A percentile compares a stretch with the other conserved stretches of the same genome.
phyloP scores from a whole-genome alignment of 2,797 vertebrate species.

The Spinus olivaceus region DNA sequence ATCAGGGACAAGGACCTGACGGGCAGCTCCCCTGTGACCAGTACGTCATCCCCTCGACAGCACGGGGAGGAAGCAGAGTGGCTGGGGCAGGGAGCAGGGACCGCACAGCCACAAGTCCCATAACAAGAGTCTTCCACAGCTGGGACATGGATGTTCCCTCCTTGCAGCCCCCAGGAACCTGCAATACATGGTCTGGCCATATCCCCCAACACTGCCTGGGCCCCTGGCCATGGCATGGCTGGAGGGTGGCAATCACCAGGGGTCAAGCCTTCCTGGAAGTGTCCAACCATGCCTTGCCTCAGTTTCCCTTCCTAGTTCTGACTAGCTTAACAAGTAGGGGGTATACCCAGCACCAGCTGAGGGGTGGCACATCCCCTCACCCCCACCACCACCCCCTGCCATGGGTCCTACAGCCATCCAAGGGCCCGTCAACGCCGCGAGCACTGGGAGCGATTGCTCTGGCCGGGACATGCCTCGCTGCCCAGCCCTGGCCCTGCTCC shows the following conservation, averaged over 20 bases:
- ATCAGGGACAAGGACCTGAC: not conserved
- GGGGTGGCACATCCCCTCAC: not conserved
- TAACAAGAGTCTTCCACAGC: not conserved
- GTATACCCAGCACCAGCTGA: not conserved
- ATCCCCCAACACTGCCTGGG: not conserved
- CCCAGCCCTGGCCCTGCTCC: not conserved
- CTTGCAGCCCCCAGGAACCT: not conserved
- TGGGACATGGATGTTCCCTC: not conserved
- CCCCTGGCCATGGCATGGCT: fast-evolving
- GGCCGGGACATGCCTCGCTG: not conserved
- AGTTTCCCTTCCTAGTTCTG: not conserved
- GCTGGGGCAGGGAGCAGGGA: not conserved
- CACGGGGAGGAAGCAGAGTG: not conserved
- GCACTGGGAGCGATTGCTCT: not conserved
- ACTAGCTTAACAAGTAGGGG: not conserved
- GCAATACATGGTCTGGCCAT: fast-evolving
- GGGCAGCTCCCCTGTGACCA: not conserved
- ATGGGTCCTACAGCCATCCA: fast-evolving
- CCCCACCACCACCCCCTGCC: not conserved
- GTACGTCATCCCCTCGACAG: not conserved
- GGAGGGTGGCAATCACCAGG: not conserved
- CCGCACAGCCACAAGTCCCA: not conserved
- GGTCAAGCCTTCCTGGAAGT: not conserved
- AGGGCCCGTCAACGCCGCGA: fast-evolving
- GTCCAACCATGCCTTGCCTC: not conserved